phyloP scores from a whole-genome alignment of 1,140 invertebrate genomes.

The Muscidifurax raptorellus region DNA sequence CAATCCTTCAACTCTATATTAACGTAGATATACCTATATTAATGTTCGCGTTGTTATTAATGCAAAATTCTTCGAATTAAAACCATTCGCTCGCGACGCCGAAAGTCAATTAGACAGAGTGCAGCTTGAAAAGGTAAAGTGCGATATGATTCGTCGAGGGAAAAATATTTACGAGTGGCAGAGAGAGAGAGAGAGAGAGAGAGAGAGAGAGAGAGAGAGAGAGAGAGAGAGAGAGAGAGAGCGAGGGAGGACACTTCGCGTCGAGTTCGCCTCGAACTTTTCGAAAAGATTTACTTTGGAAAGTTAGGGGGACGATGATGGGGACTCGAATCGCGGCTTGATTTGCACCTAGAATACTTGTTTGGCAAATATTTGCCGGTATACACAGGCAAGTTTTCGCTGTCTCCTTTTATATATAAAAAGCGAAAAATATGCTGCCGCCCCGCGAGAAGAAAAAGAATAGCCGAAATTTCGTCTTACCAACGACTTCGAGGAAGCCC shows the following conservation, averaged over 20 bases:
- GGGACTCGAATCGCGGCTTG: slow-evolving; percentile 17
- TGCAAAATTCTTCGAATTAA: no score
- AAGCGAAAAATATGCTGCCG: slow-evolving; percentile 36
- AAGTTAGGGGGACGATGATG: slow-evolving; percentile 13
- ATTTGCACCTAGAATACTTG: slow-evolving; percentile 33
- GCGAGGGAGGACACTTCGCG: neutral
- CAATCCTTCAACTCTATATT: no score
- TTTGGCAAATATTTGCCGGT: slow-evolving; percentile 40
- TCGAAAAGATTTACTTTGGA: slow-evolving; percentile 18
- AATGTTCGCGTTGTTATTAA: no score
- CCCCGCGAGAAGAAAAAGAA: no score
- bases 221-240: neutral
- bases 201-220: no score
- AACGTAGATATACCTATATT: no score
- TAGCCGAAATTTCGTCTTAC: no score
- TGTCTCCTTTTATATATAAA: neutral
- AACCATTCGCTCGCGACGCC: no score
- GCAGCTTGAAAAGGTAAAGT: neutral
- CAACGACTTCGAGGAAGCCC: slow-evolving; percentile 78
- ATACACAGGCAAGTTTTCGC: slow-evolving; percentile 1
- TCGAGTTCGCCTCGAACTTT: slow-evolving; percentile 3
- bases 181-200: no score
- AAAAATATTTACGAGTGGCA: neutral
- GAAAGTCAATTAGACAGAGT: no score
- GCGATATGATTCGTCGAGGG: neutral